These are phyloP conservation scores for Drosophila equinoxialis DNA, from an alignment of 1,140 invertebrate species.

Conservation along the genomic window DNA sequence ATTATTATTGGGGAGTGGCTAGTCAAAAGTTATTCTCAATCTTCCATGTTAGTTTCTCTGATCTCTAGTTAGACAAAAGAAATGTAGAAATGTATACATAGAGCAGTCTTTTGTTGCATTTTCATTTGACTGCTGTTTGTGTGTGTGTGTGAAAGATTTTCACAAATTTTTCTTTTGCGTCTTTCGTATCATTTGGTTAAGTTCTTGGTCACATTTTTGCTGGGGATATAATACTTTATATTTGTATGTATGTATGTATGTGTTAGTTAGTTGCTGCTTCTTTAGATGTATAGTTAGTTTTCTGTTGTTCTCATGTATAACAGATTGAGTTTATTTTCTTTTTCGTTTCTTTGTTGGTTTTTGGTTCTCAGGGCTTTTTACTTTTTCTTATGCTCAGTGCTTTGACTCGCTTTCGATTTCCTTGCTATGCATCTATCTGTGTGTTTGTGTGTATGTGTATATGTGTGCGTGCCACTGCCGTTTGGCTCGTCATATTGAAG, in stretches of 20 bases:
- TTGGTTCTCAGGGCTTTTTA: conserved; percentile 62
- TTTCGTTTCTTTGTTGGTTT: conserved; percentile 52
- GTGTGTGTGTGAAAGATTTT: background rate
- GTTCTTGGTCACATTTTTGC: conserved; percentile 29
- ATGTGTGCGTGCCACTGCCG: conserved; percentile 20
- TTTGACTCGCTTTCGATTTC: conserved; percentile 70
- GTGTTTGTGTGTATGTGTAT: background rate
- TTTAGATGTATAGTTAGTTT: conserved; percentile 33
- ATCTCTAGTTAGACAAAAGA: too few relatives aligned
- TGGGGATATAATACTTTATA: too few relatives aligned
- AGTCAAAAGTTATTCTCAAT: background rate
- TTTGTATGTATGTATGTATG: too few relatives aligned
- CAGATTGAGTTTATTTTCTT: conserved; percentile 20
- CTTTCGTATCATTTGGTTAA: conserved; percentile 44
- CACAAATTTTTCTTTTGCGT: conserved; percentile 54
- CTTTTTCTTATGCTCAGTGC: conserved; percentile 34
- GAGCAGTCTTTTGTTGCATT: too few relatives aligned
- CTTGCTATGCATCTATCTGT: conserved; percentile 29
- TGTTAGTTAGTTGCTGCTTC: background rate
- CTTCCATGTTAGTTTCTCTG: background rate
- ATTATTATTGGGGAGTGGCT: background rate
- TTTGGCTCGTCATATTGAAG: conserved; percentile 56
- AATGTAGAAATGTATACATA: too few relatives aligned
- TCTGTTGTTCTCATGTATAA: conserved; percentile 53
- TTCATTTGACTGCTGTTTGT: too few relatives aligned